A percentile compares a stretch with the other conserved stretches of the same genome.
phyloP scores from a whole-genome alignment of 2,113 vertebrate genomes.

The Centrocercus urophasianus region DNA sequence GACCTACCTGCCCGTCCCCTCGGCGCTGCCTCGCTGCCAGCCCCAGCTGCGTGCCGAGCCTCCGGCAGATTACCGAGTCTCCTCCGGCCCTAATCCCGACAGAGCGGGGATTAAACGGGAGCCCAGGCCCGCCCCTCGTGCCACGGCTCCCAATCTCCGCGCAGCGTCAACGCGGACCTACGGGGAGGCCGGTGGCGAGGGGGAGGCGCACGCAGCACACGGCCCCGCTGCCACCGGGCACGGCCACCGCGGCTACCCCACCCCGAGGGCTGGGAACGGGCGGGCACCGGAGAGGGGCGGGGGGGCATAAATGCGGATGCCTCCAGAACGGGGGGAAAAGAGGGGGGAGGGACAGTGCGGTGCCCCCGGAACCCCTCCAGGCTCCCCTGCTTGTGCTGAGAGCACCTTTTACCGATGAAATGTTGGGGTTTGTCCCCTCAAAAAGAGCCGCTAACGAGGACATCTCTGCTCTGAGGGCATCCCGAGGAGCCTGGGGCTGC shows the following conservation, averaged over 20 bases:
- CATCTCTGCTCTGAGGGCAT: not conserved
- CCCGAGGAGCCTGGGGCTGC: not conserved
- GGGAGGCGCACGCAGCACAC: not conserved
- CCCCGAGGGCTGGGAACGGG: not conserved
- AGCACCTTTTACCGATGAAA: not conserved
- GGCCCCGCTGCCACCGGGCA: not conserved
- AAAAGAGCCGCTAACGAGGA: not conserved
- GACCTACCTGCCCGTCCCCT: slow-evolving; percentile 13
- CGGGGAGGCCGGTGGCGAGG: not conserved
- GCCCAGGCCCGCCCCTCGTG: slow-evolving; percentile 34
- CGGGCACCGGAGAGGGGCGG: not conserved
- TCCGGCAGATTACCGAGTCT: not conserved
- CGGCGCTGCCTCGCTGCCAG: not conserved
- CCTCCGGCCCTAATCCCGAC: slow-evolving; percentile 40
- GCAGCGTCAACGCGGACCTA: not conserved
- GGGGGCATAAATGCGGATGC: not conserved
- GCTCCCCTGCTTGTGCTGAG: not conserved
- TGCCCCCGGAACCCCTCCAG: not conserved
- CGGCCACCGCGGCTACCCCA: not conserved
- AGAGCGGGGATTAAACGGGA: slow-evolving; percentile 64
- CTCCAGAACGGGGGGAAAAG: not conserved
- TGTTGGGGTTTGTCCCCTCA: not conserved
- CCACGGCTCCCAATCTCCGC: slow-evolving; percentile 39
- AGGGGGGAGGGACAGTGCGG: not conserved
- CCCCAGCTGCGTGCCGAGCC: not conserved